phyloP scores from a whole-genome alignment of 2,113 vertebrate species.

The Periophthalmus modestus region DNA sequence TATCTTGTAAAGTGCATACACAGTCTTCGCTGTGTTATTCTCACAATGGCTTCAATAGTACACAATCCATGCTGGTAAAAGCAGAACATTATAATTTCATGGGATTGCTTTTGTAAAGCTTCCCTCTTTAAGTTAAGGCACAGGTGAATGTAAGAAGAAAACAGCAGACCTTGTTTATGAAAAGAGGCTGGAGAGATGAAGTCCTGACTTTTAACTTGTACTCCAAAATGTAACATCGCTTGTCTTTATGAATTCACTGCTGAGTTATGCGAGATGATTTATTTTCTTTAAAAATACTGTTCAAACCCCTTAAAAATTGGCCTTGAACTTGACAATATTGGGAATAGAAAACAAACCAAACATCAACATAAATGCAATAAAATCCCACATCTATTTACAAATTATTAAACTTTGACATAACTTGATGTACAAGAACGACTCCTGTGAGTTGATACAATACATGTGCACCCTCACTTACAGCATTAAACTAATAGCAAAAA shows the following conservation, averaged over 20 bases:
- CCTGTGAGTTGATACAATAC: slow-evolving; percentile 2
- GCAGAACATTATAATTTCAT: slow-evolving; percentile 4
- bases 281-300: slow-evolving; percentile 34
- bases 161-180: not conserved
- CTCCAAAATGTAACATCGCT: not conserved
- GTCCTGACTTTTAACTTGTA: not conserved
- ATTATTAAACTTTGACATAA: slow-evolving; percentile 21
- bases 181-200: not conserved
- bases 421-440: slow-evolving; percentile 15
- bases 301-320: slow-evolving; percentile 28
- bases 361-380: not conserved
- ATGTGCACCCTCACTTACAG: slow-evolving; percentile 25
- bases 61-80: not conserved
- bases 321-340: slow-evolving; percentile 14
- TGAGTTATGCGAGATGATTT: not conserved
- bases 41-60: slow-evolving; percentile 27
- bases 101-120: not conserved
- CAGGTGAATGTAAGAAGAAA: not conserved
- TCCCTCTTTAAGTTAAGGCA: not conserved
- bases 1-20: slow-evolving; percentile 62
- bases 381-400: slow-evolving; percentile 15
- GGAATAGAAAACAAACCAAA: slow-evolving; percentile 19
- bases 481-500: slow-evolving; percentile 41
- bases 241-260: not conserved
- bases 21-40: slow-evolving; percentile 30